Conservation (phyloP, 1,140 invertebrate genomes). For the Melanaphis sacchari region DNA sequence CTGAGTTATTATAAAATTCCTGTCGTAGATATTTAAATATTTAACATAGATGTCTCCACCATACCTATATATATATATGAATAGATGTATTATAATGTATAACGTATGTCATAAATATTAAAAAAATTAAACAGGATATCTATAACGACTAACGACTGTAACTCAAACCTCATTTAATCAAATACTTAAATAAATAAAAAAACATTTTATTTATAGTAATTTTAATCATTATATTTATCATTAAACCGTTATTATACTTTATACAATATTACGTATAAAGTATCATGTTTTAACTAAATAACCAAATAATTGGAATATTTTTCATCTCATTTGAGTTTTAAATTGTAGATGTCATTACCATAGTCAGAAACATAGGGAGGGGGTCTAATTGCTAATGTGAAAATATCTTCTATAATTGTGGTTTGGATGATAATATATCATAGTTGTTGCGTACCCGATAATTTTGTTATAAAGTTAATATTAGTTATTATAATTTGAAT, state of each 20-base stretch:
- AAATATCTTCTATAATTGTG: neutral
- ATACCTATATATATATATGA: neutral
- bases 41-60: neutral
- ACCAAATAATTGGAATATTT: neutral
- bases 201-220: neutral
- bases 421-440: neutral
- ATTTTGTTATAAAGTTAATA: neutral
- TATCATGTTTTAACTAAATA: neutral
- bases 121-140: too few species aligned
- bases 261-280: neutral
- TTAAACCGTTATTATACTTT: slow-evolving; percentile 1
- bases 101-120: neutral
- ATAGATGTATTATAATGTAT: neutral
- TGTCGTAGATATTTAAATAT: neutral
- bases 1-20: too few species aligned
- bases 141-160: neutral
- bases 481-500: neutral
- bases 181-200: neutral
- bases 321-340: neutral
- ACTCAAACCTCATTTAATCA: neutral
- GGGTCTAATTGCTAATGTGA: neutral
- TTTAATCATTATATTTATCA: neutral
- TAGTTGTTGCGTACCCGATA: neutral
- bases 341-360: too few species aligned
- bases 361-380: neutral